Base-by-base conservation (phyloP, 2,113 vertebrate genomes). In the Mugil cephalus region DNA sequence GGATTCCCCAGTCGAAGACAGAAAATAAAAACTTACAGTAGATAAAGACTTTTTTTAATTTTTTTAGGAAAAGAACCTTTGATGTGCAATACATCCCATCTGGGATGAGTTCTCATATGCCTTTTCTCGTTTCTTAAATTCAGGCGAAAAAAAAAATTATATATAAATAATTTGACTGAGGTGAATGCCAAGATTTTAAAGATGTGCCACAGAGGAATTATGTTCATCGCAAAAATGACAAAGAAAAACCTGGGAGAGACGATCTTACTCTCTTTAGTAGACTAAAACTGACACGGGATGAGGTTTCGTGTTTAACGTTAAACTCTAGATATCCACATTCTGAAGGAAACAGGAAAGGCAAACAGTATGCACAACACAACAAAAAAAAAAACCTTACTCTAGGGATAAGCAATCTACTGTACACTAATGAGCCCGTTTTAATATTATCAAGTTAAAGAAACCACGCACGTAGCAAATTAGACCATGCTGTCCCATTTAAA, bases 291-390 rank as follows among this genome's bases (percentile, higher is more conserved):
- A n/a, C n/a, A n/a, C n/a, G n/a, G n/a, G 46, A 77, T 48, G 56
- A 70, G 78, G 64, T 55, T 47, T 48, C 40, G 42, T 30, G 71
- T 79, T 82, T 74, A 80, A 50, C 56, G 58, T 24, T 59, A 56
- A 82, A 87, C 77, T 77, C 55, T 79, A 74, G 72, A 72, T 68
- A 24, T n/a, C n/a, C n/a, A 76, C 67, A 62, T 47, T 24, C 59
- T 43, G 0, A 77, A 42, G 58, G 39, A 52, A 59, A 62, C 21
- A 48, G 45, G 17, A 34, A 14, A 54, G 21, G 24, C 24, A 30
- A 53, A 30, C 15, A 45, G 13, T 8, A 9, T 35, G 40, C 42
- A 48, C 43, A 42, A 10, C n/a, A n/a, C n/a, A n/a, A n/a, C n/a
- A n/a, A n/a, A n/a, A n/a, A n/a, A n/a, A n/a, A n/a, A n/a, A n/a